Evolutionary conservation across 1,140 invertebrate species (phyloP).

Genomic region (Micrasema longulum): DNA sequence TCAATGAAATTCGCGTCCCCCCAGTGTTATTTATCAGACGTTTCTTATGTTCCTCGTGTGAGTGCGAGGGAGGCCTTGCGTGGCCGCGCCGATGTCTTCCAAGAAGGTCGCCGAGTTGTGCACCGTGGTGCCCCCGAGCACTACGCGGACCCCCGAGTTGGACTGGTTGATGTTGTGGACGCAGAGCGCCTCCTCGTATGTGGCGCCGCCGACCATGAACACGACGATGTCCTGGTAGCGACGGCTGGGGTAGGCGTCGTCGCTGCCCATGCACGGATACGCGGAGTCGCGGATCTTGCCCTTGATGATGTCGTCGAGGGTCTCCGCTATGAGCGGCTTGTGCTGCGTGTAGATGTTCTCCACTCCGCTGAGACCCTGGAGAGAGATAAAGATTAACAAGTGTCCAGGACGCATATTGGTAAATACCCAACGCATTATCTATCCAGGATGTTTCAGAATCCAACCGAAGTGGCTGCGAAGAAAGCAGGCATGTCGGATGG

Average conservation of each 20-base stretch:
- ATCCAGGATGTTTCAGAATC: too few species aligned
- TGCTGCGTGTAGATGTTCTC: constrained; percentile 99
- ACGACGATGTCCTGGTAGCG: constrained; percentile 91
- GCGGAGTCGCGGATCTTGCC: constrained; percentile 85
- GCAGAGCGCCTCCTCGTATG: constrained; percentile 93
- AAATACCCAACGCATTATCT: too few species aligned
- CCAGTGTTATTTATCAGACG: too few species aligned
- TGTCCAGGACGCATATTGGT: too few species aligned
- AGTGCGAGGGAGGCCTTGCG: constrained; percentile 68
- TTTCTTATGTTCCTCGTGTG: constrained; percentile 65
- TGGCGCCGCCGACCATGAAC: constrained; percentile 96
- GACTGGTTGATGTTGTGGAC: constrained; percentile 88
- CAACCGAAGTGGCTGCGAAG: too few species aligned
- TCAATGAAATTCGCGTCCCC: too few species aligned
- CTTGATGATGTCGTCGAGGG: constrained; percentile 89
- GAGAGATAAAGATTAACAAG: neutral
- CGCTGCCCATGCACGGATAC: constrained; percentile 84
- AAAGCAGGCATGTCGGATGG: too few species aligned
- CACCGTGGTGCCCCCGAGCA: constrained; percentile 91
- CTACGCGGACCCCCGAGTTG: constrained; percentile 80
- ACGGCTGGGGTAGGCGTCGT: constrained; percentile 67
- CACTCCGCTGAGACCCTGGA: constrained; percentile 87
- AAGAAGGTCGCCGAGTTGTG: constrained; percentile 90
- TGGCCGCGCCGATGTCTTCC: constrained; percentile 74
- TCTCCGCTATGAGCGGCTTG: constrained; percentile 86